phyloP scores from a whole-genome alignment of 2,888 invertebrate species.

The Yponomeuta evonymella region DNA sequence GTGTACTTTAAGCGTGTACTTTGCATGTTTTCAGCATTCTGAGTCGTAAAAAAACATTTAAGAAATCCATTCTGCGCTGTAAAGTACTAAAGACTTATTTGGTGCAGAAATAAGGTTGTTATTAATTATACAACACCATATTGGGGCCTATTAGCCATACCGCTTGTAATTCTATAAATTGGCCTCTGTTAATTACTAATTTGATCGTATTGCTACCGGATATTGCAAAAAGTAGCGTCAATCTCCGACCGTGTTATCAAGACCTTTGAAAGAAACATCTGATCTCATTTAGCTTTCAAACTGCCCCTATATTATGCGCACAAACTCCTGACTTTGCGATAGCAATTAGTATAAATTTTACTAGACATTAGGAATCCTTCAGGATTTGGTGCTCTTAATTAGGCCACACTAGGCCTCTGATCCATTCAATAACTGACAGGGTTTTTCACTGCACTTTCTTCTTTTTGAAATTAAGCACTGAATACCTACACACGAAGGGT shows the following conservation, averaged over 20 bases:
- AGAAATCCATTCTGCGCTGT: neutral
- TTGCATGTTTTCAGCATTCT: neutral
- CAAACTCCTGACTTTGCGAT: no score
- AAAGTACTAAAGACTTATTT: neutral
- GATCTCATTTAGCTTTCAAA: no score
- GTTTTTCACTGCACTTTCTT: no score
- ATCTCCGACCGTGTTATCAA: neutral
- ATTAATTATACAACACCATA: neutral
- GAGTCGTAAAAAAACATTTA: neutral
- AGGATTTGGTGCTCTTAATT: no score
- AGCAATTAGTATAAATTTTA: no score
- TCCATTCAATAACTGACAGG: no score
- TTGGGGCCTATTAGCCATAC: neutral
- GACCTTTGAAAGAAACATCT: neutral
- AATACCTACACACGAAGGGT: no score
- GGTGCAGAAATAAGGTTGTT: neutral
- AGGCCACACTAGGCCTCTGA: no score
- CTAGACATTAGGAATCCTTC: no score
- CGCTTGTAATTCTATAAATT: neutral
- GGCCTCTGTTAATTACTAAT: neutral
- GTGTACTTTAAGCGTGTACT: neutral
- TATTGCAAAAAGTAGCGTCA: neutral
- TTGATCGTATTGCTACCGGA: neutral
- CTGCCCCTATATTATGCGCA: no score
- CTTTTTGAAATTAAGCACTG: no score